These are phyloP conservation scores for Ptilorrhoa leucosticta DNA, from an alignment of 2,113 vertebrate genomes.

Conservation along the genomic window DNA sequence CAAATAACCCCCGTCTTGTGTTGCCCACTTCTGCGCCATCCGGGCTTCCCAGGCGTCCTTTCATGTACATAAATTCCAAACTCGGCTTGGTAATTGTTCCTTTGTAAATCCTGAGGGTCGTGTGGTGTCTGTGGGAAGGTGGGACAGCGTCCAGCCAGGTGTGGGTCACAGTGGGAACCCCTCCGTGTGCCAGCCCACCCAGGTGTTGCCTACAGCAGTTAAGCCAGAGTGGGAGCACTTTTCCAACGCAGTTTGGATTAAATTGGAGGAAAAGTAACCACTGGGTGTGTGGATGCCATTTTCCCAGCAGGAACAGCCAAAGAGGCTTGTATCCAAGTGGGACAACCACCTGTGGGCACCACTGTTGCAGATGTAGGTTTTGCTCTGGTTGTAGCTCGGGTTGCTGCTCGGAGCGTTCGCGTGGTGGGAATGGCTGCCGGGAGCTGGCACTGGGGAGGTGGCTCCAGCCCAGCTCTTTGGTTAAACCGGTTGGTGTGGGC, in stretches of 20 bases:
- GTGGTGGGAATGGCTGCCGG: not conserved
- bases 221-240: not conserved
- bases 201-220: not conserved
- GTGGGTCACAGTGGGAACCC: accelerated
- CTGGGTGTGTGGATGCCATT: accelerated
- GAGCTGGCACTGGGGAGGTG: not conserved
- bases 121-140: not conserved
- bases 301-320: not conserved
- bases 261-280: accelerated
- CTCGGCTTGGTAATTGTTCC: not conserved
- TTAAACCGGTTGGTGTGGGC: not conserved
- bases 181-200: accelerated
- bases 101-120: not conserved
- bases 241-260: not conserved
- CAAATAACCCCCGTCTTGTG: accelerated
- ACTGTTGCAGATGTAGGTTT: accelerated
- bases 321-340: not conserved
- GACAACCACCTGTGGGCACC: accelerated
- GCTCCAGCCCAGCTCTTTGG: not conserved
- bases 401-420: accelerated
- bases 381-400: not conserved
- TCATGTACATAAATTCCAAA: not conserved
- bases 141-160: not conserved
- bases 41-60: not conserved
- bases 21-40: not conserved